Evolutionary conservation across 2,888 invertebrate genomes (phyloP).

Genomic region (Clitarchus hookeri): DNA sequence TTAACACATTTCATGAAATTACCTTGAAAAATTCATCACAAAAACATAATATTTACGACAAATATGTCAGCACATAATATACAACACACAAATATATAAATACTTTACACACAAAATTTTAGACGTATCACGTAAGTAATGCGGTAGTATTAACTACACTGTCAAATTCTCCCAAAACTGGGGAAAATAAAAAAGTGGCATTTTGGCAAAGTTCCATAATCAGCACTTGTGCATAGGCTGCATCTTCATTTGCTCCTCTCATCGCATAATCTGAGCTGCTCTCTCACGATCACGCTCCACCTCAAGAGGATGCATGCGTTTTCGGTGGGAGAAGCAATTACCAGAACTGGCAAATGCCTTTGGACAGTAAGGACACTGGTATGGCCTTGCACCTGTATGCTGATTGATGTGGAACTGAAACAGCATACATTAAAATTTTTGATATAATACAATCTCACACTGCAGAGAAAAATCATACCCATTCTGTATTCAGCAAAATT

Average conservation of each 20-base stretch:
- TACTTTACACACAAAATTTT: slow-evolving; percentile 1
- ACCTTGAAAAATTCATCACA: not conserved
- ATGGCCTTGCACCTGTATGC: slow-evolving; percentile 74
- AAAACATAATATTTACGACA: not conserved
- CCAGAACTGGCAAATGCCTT: slow-evolving; percentile 74
- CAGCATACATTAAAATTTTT: not conserved
- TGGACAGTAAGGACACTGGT: slow-evolving; percentile 74
- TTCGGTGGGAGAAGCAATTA: slow-evolving; percentile 74
- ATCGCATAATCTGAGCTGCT: slow-evolving; percentile 61
- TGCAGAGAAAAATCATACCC: too few relatives aligned
- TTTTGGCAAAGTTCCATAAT: not conserved
- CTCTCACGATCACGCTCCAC: slow-evolving; percentile 61
- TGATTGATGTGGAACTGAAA: slow-evolving; percentile 74
- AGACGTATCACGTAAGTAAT: not conserved
- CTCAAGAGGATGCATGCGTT: slow-evolving; percentile 70
- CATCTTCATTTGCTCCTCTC: slow-evolving; percentile 45
- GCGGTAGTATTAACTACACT: not conserved
- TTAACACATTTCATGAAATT: too few relatives aligned
- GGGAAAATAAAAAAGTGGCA: not conserved
- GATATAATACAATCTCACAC: too few relatives aligned
- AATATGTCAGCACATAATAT: not conserved
- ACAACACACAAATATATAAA: not conserved
- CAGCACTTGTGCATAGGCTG: not conserved
- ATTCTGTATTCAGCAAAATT: too few relatives aligned
- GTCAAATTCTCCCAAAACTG: not conserved